Conservation (phyloP, 2,797 vertebrate species). For the Rallus crepitans region DNA sequence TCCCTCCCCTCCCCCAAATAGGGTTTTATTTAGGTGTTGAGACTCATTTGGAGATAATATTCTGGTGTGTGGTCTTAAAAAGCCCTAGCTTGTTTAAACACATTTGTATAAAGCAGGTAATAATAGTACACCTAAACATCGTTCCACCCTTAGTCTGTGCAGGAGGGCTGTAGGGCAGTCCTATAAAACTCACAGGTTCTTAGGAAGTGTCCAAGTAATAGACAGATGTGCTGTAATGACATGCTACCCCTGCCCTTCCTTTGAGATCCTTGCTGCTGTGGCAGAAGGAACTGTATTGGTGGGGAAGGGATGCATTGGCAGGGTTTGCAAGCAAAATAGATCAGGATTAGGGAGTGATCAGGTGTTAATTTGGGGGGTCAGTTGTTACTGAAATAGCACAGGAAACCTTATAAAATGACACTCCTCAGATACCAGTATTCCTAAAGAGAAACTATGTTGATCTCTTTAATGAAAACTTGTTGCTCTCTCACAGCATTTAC, state of each 20-base stretch:
- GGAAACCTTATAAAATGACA: background rate
- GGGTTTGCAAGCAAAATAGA: background rate
- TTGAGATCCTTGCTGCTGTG: no score
- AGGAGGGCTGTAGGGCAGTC: background rate
- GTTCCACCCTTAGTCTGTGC: background rate
- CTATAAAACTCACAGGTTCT: background rate
- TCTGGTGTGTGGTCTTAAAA: background rate
- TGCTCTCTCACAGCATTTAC: background rate
- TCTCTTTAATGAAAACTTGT: background rate
- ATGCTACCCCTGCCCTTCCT: background rate
- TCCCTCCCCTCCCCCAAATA: no score
- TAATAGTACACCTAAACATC: no score
- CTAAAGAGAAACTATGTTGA: background rate
- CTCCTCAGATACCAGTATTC: background rate
- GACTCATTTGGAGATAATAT: background rate
- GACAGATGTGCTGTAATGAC: background rate
- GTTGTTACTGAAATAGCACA: background rate
- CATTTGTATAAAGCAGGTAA: background rate
- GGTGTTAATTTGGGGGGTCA: background rate
- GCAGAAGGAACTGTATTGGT: background rate
- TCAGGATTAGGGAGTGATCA: background rate
- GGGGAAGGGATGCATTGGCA: background rate
- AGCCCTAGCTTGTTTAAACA: background rate
- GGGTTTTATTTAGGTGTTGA: no score
- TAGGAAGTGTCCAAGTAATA: background rate